Percentiles rank a stretch among this genome's conserved stretches.
phyloP scores from a whole-genome alignment of 2,113 vertebrate genomes.

The Alethe diademata region DNA sequence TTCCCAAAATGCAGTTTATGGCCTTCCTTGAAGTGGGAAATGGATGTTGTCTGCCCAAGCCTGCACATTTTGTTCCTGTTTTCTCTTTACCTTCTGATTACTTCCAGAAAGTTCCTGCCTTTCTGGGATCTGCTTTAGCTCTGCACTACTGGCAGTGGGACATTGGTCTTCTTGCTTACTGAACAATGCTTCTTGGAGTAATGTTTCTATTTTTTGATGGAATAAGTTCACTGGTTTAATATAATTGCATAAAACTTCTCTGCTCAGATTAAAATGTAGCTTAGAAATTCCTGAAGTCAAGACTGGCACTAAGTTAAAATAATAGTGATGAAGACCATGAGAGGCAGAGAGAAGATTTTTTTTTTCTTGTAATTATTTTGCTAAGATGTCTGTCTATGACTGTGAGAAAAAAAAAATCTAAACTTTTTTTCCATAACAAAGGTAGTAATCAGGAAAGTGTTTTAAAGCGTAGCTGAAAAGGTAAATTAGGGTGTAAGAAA shows the following conservation, averaged over 20 bases:
- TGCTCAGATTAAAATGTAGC: background rate
- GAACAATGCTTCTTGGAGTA: background rate
- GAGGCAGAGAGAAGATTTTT: background rate
- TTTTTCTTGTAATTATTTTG: slow-evolving; percentile 9
- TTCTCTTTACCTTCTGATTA: background rate
- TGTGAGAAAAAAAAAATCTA: background rate
- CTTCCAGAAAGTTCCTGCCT: background rate
- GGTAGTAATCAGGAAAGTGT: slow-evolving; percentile 11
- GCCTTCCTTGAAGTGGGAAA: background rate
- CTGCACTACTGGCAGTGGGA: background rate
- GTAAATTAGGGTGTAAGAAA: slow-evolving; percentile 57
- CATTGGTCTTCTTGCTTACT: background rate
- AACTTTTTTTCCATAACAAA: slow-evolving; percentile 23
- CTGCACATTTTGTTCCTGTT: background rate
- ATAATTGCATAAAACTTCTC: background rate
- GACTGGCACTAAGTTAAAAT: background rate
- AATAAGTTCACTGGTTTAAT: background rate
- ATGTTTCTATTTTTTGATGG: background rate
- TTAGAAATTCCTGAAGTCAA: background rate
- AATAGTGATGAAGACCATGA: background rate
- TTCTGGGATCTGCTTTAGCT: background rate
- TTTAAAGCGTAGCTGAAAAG: slow-evolving; percentile 58
- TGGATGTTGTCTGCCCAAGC: background rate
- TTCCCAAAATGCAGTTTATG: background rate
- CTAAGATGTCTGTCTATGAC: background rate